Percentiles rank a stretch among this genome's conserved stretches.
These are phyloP conservation scores for Carassius auratus DNA, from an alignment of 2,113 vertebrate genomes.

Conservation along the genomic window DNA sequence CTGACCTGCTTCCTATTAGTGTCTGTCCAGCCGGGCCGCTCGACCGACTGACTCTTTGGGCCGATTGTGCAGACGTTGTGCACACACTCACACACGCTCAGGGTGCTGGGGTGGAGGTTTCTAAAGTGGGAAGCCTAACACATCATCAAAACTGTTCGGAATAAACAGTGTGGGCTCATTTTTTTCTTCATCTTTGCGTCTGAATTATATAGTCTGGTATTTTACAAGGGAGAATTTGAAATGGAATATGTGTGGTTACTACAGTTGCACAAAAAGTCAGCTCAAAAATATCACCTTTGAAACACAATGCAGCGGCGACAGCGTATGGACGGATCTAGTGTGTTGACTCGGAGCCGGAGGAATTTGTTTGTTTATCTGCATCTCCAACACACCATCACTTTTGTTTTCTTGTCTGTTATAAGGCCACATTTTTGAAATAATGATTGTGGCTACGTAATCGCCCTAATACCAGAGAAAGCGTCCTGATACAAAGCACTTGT, in stretches of 20 bases:
- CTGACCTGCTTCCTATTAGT: conserved; percentile 80
- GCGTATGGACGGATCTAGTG: neutral
- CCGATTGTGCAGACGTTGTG: conserved; percentile 51
- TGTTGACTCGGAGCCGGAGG: conserved; percentile 5
- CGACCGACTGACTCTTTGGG: conserved; percentile 47
- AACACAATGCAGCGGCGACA: neutral
- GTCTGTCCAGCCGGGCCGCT: conserved; percentile 62
- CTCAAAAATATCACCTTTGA: conserved; percentile 31
- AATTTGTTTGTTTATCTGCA: conserved; percentile 42
- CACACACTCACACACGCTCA: conserved; percentile 26
- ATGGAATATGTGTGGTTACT: conserved; percentile 6
- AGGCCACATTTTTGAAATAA: conserved; percentile 36
- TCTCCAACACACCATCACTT: conserved; percentile 42
- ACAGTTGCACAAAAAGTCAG: conserved; percentile 13
- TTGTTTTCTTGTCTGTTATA: conserved; percentile 27
- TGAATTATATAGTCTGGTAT: conserved; percentile 23
- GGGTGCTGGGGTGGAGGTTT: neutral
- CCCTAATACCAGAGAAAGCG: neutral
- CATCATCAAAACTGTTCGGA: conserved; percentile 46
- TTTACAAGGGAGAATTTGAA: conserved; percentile 29
- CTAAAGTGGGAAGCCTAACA: conserved; percentile 41
- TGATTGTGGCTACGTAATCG: conserved; percentile 26
- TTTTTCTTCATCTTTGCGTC: conserved; percentile 29
- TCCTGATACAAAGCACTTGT: conserved; percentile 10
- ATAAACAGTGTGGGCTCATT: conserved; percentile 29